Conservation (phyloP, 2,888 invertebrate genomes). For the Diadegma fenestrale region DNA sequence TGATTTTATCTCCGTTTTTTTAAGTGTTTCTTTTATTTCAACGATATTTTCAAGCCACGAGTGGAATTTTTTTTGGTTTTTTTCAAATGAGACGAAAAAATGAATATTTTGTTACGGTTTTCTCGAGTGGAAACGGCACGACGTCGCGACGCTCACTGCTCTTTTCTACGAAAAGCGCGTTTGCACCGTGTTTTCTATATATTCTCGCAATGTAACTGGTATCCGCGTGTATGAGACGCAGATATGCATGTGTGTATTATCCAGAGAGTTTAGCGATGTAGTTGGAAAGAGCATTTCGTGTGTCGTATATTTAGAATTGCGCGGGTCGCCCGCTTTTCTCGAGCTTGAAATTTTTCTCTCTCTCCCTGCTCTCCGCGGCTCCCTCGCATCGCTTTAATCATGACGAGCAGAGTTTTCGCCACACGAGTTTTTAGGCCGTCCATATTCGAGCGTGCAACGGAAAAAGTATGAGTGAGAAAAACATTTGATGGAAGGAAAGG, state of each 20-base stretch:
- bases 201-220: conserved; percentile 66
- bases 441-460: conserved; percentile 4
- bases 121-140: conserved; percentile 54
- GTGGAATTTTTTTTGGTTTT: background rate
- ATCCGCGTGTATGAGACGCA: too few species aligned
- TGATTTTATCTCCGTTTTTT: too few species aligned
- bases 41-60: background rate
- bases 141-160: conserved; percentile 74
- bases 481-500: background rate
- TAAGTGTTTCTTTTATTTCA: too few species aligned
- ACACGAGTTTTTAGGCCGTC: conserved; percentile 18
- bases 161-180: conserved; percentile 60
- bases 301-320: conserved; percentile 75
- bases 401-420: conserved; percentile 58
- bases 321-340: conserved; percentile 67
- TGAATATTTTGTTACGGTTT: background rate
- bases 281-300: conserved; percentile 66
- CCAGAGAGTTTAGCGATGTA: conserved; percentile 10
- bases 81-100: background rate
- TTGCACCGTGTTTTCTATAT: conserved; percentile 71
- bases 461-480: conserved; percentile 31
- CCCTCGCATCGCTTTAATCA: conserved; percentile 74
- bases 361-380: conserved; percentile 7
- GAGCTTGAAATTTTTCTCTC: conserved; percentile 7
- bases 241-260: conserved; percentile 29